Conservation (phyloP, 2,888 invertebrate species). For the Mythimna vitellina region DNA sequence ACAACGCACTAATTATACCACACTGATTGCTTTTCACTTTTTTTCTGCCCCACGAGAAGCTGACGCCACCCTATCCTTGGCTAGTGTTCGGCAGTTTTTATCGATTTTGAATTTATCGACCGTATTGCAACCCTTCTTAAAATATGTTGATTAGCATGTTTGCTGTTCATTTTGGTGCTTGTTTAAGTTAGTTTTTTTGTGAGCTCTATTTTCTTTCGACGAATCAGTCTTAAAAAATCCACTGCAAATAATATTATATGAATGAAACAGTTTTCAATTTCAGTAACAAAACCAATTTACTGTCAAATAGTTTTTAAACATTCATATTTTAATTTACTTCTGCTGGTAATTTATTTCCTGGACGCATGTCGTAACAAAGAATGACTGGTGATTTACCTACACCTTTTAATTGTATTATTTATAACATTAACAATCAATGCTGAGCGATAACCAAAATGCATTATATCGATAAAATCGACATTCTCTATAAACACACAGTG, state of each 20-base stretch:
- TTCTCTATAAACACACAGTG: conserved; percentile 77
- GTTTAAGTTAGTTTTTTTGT: conserved; percentile 19
- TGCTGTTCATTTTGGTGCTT: conserved; percentile 55
- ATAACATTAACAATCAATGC: conserved; percentile 52
- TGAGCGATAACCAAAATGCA: conserved; percentile 56
- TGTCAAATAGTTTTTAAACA: background rate
- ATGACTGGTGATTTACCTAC: conserved; percentile 22
- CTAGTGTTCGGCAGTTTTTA: conserved; percentile 80
- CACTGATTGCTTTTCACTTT: conserved; percentile 91
- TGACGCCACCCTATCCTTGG: conserved; percentile 86
- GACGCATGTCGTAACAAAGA: background rate
- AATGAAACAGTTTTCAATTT: background rate
- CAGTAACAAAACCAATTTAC: background rate
- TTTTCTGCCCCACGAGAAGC: conserved; percentile 88
- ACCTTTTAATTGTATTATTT: conserved; percentile 38
- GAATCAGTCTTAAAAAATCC: background rate
- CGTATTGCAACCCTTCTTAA: conserved; percentile 64
- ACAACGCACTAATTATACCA: conserved; percentile 90
- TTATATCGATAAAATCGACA: conserved; percentile 76
- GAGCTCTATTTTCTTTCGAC: background rate
- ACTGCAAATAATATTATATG: background rate
- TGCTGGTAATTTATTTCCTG: background rate
- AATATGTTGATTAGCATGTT: conserved; percentile 62
- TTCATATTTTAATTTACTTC: background rate
- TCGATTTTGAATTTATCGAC: conserved; percentile 74